Base-by-base conservation (phyloP, 2,113 vertebrate species). In the Atrichornis clamosus region DNA sequence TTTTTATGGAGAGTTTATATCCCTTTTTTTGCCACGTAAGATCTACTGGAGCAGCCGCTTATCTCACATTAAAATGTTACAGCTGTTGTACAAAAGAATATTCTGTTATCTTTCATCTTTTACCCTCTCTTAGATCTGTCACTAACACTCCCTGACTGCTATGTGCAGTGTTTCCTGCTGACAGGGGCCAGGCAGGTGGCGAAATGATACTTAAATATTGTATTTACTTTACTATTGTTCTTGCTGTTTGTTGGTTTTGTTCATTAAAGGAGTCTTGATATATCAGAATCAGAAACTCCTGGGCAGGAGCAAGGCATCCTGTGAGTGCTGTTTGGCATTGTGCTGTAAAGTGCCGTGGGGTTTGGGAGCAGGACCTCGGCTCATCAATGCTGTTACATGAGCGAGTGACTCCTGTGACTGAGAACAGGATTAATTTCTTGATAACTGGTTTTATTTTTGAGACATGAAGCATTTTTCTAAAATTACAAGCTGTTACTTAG, bases 281-380 rank as follows among this genome's bases (percentile, higher is more conserved):
- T 63, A 74, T 58, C 24, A 63, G 26, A 58, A 39, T 20, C 16
- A 10, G 11, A 35, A 59, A 3, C 39, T 74, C 22, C 18, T 39
- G 49, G 28, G 49, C 84, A 60, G 70, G 55, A 77, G 16, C 13
- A 41, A 41, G 39, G 39, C n/a, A 15, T 50, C 41, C 63, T 35
- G 5, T 32, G 24, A 28, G 26, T 41, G 60, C 39, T 58, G 55
- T 32, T 56, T 76, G n/a, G 84, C 47, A 16, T 11, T 52, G 42
- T 52, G 12, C 64, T 65, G 7, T 1, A 18, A 14, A n/a, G 65
- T 16, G 46, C 24, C 0, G 0, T 27, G 53, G 15, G 23, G 2
- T 77, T 49, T 64, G 55, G 35, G 65, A 39, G 27, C 1, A 0
- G 55, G 39, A 47, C 27, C 23, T 68, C 11, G 15, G 28, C 35